Conservation (phyloP, 2,797 vertebrate genomes). For the Notoglanidium macrostoma region DNA sequence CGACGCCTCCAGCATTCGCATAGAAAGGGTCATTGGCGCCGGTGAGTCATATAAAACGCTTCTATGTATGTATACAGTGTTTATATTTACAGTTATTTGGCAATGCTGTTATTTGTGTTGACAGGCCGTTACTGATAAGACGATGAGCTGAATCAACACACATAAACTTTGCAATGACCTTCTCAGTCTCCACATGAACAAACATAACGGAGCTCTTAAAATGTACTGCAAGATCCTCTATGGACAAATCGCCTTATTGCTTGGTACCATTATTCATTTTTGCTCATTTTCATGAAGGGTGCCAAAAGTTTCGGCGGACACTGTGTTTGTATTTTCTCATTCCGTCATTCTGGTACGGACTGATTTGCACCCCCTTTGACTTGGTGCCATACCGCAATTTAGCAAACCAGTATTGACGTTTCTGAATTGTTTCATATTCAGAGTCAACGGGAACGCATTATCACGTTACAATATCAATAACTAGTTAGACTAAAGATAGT, state of each 20-base stretch:
- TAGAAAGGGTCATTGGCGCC: slow-evolving; percentile 81
- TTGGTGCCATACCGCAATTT: neutral
- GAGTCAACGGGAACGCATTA: neutral
- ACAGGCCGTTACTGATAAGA: neutral
- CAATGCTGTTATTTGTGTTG: neutral
- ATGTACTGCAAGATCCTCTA: neutral
- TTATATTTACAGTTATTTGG: neutral
- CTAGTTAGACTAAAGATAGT: neutral
- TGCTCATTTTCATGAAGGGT: neutral
- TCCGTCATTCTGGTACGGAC: neutral
- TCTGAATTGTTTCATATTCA: neutral
- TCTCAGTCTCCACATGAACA: neutral
- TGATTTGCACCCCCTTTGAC: neutral
- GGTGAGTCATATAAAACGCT: slow-evolving; percentile 66
- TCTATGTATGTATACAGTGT: neutral
- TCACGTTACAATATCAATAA: neutral
- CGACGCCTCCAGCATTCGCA: slow-evolving; percentile 80
- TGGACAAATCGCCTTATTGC: neutral
- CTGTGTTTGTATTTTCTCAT: neutral
- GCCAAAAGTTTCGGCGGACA: neutral
- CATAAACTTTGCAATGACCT: neutral
- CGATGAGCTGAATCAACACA: neutral
- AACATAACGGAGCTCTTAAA: neutral
- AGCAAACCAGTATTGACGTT: neutral
- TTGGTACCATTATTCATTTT: neutral